Percentiles rank a stretch among this genome's conserved stretches.
These are phyloP conservation scores for Diarsia rubi DNA, from an alignment of 2,888 invertebrate genomes.

Conservation along the genomic window DNA sequence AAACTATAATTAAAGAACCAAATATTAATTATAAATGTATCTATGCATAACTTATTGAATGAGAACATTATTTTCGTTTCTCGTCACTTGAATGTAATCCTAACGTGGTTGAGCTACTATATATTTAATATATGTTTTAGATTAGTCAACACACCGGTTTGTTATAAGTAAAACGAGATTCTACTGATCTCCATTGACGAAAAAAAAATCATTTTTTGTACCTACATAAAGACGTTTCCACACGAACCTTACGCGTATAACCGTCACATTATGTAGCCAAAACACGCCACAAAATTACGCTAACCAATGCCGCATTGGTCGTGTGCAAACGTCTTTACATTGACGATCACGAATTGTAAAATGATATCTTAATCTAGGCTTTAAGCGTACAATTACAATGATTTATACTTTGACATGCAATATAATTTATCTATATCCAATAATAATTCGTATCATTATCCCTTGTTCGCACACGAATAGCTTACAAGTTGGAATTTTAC, in stretches of 20 bases:
- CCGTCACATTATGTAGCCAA: slow-evolving; percentile 39
- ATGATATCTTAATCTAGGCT: slow-evolving; percentile 66
- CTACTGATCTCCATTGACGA: slow-evolving; percentile 69
- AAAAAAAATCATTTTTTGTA: slow-evolving; percentile 64
- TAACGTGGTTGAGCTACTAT: slow-evolving; percentile 79
- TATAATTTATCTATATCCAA: slow-evolving; percentile 74
- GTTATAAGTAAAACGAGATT: slow-evolving; percentile 70
- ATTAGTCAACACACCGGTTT: slow-evolving; percentile 70
- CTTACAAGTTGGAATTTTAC: slow-evolving; percentile 47
- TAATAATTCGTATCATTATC: slow-evolving; percentile 71
- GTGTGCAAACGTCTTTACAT: slow-evolving; percentile 62
- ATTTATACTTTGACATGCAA: slow-evolving; percentile 80
- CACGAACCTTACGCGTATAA: slow-evolving; percentile 43
- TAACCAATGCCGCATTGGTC: slow-evolving; percentile 47
- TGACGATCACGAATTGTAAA: slow-evolving; percentile 67
- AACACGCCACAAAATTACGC: slow-evolving; percentile 31
- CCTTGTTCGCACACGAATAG: slow-evolving; percentile 51
- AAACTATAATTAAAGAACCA: slow-evolving; percentile 87
- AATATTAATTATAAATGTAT: slow-evolving; percentile 87
- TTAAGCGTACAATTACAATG: slow-evolving; percentile 73
- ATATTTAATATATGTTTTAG: slow-evolving; percentile 74
- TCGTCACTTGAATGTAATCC: slow-evolving; percentile 74
- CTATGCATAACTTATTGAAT: slow-evolving; percentile 87
- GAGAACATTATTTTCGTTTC: slow-evolving; percentile 74
- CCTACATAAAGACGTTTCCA: slow-evolving; percentile 62